Base-by-base conservation (phyloP, 1,140 invertebrate genomes). In the Diorhabda sublineata region DNA sequence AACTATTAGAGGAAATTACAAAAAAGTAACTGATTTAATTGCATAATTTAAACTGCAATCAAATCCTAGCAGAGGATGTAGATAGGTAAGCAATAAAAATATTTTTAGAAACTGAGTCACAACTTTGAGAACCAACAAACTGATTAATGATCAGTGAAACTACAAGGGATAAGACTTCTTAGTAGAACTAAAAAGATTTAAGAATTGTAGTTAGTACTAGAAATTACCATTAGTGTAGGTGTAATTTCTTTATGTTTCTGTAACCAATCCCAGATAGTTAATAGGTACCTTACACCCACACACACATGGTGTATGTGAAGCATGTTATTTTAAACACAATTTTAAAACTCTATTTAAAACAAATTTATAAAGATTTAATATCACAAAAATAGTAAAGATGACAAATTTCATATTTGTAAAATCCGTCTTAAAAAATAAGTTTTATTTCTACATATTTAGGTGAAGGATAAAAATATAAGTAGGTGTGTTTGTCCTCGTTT, bases 401-500 rank as follows among this genome's bases (percentile, higher is more conserved):
- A 52, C 6, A 52, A 52, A 8, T 52, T 52, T 52, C 47, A n/a
- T 52, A 26, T 52, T 8, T 52, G 47, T 4, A 52, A n/a, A 52
- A 52, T 8, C 2, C 4, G n/a, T 52, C n/a, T 52, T 3, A n/a
- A 52, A 52, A 52, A 52, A 52, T 52, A 4, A 8, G n/a, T 52
- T 52, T 52, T 52, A 8, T 6, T 8, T 8, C n/a, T 8, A 8
- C n/a, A n/a, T 52, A 52, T 8, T 52, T 6, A 52, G 47, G 47
- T 52, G 47, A 52, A 52, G 47, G 47, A 52, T 52, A 52, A 52
- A 52, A 52, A 52, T 52, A 52, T 52, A 52, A 52, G 47, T 52
- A 52, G 47, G 47, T 52, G 47, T 52, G 47, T 52, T 52, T 52
- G 47, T 4, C 47, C 47, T n/a, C 6, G n/a, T 52, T 52, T 52